A percentile compares a stretch with the other conserved stretches of the same genome.
Evolutionary conservation across 2,888 invertebrate genomes (phyloP).

Genomic region (Mycalesis mineus): DNA sequence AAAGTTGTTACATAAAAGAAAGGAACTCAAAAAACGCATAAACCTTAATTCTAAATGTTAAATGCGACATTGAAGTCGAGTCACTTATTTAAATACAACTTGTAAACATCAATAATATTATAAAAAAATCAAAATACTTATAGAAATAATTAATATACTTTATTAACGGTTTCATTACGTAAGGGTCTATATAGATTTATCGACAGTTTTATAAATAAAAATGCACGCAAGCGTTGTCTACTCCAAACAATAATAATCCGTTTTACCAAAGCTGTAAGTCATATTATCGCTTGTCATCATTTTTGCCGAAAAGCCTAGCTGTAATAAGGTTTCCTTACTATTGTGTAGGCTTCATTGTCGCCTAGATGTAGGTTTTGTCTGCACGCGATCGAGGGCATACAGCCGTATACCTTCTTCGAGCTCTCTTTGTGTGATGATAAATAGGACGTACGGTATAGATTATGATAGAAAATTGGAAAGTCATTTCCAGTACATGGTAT

Average conservation of each 20-base stretch:
- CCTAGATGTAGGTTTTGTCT: constrained; percentile 46
- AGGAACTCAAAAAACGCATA: too few relatives aligned
- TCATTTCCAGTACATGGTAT: neutral
- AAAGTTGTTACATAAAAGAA: too few relatives aligned
- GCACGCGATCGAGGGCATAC: constrained; percentile 35
- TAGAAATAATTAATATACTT: too few relatives aligned
- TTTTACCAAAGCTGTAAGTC: constrained; percentile 37
- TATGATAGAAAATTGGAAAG: neutral
- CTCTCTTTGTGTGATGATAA: constrained; percentile 10
- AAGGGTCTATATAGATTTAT: too few relatives aligned
- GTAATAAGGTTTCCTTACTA: constrained; percentile 59
- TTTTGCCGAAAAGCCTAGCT: constrained; percentile 16
- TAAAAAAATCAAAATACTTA: too few relatives aligned
- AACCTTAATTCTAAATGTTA: too few relatives aligned
- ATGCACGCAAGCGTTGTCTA: neutral
- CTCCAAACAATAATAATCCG: constrained; percentile 35
- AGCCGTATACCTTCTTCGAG: constrained; percentile 8
- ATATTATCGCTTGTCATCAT: constrained; percentile 35
- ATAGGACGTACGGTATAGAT: neutral
- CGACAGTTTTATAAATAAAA: neutral
- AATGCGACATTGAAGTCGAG: too few relatives aligned
- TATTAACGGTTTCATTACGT: too few relatives aligned
- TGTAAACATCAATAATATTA: too few relatives aligned
- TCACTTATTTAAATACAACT: too few relatives aligned
- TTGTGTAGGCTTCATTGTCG: constrained; percentile 54